Evolutionary conservation across 2,888 invertebrate species (phyloP).

Genomic region (Drosophila prolongata): DNA sequence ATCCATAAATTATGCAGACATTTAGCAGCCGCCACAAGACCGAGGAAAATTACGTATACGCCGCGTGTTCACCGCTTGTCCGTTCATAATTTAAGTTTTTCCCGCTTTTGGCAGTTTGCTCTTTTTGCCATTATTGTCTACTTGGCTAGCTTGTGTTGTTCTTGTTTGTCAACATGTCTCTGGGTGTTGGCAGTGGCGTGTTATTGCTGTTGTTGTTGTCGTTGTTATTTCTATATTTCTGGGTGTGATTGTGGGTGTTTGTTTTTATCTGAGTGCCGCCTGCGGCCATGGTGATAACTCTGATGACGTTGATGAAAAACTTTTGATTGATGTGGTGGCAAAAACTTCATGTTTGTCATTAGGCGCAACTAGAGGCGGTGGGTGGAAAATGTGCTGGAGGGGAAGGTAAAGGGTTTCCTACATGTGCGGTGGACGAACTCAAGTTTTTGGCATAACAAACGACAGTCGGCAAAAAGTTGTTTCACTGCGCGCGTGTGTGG

Average conservation of each 20-base stretch:
- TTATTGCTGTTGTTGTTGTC: slow-evolving; percentile 29
- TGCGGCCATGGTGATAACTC: slow-evolving; percentile 76
- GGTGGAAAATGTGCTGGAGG: neutral
- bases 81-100: slow-evolving; percentile 42
- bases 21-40: slow-evolving; percentile 53
- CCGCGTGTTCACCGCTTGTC: slow-evolving; percentile 37
- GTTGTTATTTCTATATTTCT: neutral
- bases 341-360: slow-evolving; percentile 79
- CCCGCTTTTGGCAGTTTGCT: slow-evolving; percentile 24
- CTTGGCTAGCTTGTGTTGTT: slow-evolving; percentile 38
- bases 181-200: slow-evolving; percentile 40
- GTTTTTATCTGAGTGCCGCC: slow-evolving; percentile 57
- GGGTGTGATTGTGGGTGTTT: slow-evolving; percentile 6
- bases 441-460: slow-evolving; percentile 63
- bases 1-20: slow-evolving; percentile 75
- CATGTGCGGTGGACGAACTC: slow-evolving; percentile 24
- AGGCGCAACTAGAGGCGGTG: slow-evolving; percentile 53
- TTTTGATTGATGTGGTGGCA: slow-evolving; percentile 81
- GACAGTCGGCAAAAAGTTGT: slow-evolving; percentile 63
- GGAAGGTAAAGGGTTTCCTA: slow-evolving; percentile 10
- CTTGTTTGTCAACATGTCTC: slow-evolving; percentile 55
- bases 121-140: slow-evolving; percentile 24
- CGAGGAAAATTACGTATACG: slow-evolving; percentile 65
- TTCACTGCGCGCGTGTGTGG: slow-evolving; percentile 13
- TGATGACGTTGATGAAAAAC: slow-evolving; percentile 81